These are phyloP conservation scores for Enteromius paludinosus DNA, from an alignment of 2,797 vertebrate species.

Conservation along the genomic window DNA sequence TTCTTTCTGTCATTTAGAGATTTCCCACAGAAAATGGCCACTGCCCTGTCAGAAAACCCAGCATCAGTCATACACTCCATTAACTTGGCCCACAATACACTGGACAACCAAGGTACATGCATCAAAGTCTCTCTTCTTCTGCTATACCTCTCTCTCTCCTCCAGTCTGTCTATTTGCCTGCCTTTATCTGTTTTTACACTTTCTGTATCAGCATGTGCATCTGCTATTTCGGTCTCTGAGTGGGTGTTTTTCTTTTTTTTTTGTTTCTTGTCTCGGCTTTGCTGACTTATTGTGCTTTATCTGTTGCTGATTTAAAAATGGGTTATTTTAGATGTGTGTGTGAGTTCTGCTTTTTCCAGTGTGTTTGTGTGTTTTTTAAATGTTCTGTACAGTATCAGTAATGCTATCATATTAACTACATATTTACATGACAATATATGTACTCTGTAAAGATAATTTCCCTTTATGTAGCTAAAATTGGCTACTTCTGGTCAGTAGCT, in stretches of 20 bases:
- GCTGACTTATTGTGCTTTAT: conserved; percentile 23
- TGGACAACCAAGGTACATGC: conserved; percentile 89
- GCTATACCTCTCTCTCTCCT: conserved; percentile 12
- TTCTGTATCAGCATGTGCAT: conserved; percentile 19
- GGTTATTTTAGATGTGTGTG: neutral
- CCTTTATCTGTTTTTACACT: conserved; percentile 37
- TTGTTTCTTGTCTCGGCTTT: conserved; percentile 13
- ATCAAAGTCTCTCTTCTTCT: conserved; percentile 36
- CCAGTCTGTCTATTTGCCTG: conserved; percentile 34
- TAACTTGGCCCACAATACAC: conserved; percentile 89
- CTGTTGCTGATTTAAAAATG: conserved; percentile 22
- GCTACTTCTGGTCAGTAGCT: neutral
- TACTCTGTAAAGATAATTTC: neutral
- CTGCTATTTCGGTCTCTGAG: conserved; percentile 48
- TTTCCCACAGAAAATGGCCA: conserved; percentile 90
- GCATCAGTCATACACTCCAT: conserved; percentile 88
- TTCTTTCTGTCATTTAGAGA: conserved; percentile 75
- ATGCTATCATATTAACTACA: neutral
- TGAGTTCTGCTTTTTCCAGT: neutral
- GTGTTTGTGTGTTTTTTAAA: neutral
- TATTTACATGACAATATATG: neutral
- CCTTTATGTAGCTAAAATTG: neutral
- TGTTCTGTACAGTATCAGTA: neutral
- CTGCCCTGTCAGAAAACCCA: conserved; percentile 88
- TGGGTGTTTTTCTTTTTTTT: neutral